Conservation (phyloP, 2,797 vertebrate genomes). For the Thunnus albacares region DNA sequence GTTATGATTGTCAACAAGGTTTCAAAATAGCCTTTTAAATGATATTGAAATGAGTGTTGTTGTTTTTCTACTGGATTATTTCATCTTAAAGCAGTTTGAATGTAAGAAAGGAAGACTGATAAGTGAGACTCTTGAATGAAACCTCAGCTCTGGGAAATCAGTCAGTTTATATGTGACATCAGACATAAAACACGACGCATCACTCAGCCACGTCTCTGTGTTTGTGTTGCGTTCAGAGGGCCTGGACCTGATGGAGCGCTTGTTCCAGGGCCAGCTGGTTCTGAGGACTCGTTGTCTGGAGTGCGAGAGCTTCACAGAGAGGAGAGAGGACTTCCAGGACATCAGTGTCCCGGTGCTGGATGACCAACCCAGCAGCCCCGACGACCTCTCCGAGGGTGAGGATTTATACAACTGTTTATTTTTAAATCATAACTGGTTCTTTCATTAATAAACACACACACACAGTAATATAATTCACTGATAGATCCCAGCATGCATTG, state of each 20-base stretch:
- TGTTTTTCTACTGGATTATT: background rate
- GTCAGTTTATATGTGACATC: background rate
- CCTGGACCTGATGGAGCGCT: slow-evolving; percentile 92
- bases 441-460: too few species aligned
- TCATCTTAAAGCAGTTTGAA: background rate
- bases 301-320: slow-evolving; percentile 96
- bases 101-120: background rate
- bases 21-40: too few species aligned
- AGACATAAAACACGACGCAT: background rate
- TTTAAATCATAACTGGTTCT: too few species aligned
- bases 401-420: background rate
- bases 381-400: slow-evolving; percentile 91
- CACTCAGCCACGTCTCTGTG: background rate
- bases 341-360: slow-evolving; percentile 98
- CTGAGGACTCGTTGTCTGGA: slow-evolving; percentile 96
- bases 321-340: slow-evolving; percentile 97
- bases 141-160: background rate
- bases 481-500: too few species aligned
- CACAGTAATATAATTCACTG: too few species aligned
- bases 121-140: background rate
- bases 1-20: too few species aligned
- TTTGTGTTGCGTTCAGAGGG: slow-evolving; percentile 57
- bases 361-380: slow-evolving; percentile 88
- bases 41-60: too few species aligned
- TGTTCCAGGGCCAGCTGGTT: slow-evolving; percentile 97